Percentiles rank a stretch among this genome's conserved stretches.
These are phyloP conservation scores for Ctenicera cuprea DNA, from an alignment of 2,888 invertebrate species.

Conservation along the genomic window DNA sequence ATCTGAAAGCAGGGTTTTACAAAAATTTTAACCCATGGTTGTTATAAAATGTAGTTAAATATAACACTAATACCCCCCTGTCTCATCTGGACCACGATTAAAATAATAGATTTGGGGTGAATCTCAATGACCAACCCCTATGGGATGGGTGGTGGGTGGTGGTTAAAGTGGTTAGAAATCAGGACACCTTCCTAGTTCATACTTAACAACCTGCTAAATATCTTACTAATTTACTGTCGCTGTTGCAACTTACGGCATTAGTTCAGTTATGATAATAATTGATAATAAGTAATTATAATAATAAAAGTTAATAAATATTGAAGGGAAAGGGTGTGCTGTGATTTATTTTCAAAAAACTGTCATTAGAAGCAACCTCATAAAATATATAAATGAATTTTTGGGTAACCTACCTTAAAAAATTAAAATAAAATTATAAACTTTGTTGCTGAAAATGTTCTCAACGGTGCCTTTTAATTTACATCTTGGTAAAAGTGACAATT, in stretches of 20 bases:
- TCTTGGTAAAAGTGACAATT: conserved; percentile 41
- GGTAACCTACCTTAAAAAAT: too few relatives aligned
- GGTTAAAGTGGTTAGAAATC: conserved; percentile 64
- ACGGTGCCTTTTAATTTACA: conserved; percentile 59
- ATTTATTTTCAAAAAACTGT: conserved; percentile 41
- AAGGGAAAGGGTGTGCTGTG: too few relatives aligned
- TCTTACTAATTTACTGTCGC: conserved; percentile 20
- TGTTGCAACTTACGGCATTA: too few relatives aligned
- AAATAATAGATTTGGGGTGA: conserved; percentile 62
- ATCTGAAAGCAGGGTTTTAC: too few relatives aligned
- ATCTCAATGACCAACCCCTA: conserved; percentile 64
- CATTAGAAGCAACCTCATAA: conserved; percentile 17
- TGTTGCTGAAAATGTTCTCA: conserved; percentile 60
- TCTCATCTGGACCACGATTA: conserved; percentile 58
- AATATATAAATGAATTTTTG: not conserved
- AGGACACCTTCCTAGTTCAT: conserved; percentile 63
- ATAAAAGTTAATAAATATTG: too few relatives aligned
- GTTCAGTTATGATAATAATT: too few relatives aligned
- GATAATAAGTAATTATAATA: too few relatives aligned
- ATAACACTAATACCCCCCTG: conserved; percentile 48
- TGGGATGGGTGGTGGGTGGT: conserved; percentile 65
- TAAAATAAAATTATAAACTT: too few relatives aligned
- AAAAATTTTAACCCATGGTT: too few relatives aligned
- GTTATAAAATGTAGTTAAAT: not conserved
- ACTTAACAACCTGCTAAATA: conserved; percentile 61